Evolutionary conservation across 2,797 vertebrate genomes (phyloP).

Genomic region (Catamblyrhynchus diadema): DNA sequence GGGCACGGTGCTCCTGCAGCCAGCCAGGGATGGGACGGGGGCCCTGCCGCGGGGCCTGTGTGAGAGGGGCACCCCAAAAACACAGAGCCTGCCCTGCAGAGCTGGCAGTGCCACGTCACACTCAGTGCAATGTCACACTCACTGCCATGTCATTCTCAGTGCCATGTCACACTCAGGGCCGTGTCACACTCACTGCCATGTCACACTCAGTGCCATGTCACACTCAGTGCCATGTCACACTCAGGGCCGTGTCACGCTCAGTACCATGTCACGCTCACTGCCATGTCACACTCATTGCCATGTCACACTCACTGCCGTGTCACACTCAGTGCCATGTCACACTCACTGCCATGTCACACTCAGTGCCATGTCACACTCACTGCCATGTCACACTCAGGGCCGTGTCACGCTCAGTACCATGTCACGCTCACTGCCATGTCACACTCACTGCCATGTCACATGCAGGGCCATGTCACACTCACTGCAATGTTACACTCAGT

Average conservation of each 20-base stretch:
- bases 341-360: no score
- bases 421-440: accelerated
- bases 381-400: accelerated
- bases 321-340: accelerated
- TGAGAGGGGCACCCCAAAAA: accelerated
- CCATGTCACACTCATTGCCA: accelerated
- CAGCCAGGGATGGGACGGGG: not conserved
- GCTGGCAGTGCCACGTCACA: not conserved
- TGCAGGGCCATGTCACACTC: no score
- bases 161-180: no score
- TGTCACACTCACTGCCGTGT: accelerated
- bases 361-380: accelerated
- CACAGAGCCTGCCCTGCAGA: not conserved
- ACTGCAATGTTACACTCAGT: accelerated
- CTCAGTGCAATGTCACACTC: no score
- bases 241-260: accelerated
- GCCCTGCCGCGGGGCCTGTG: not conserved
- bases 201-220: no score
- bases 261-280: no score
- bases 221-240: accelerated
- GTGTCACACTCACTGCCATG: no score
- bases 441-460: no score
- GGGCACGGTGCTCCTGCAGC: not conserved
- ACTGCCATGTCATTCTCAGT: accelerated
- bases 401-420: not conserved